Evolutionary conservation across 2,888 invertebrate genomes (phyloP).

Genomic region (Dromius quadrimaculatus): DNA sequence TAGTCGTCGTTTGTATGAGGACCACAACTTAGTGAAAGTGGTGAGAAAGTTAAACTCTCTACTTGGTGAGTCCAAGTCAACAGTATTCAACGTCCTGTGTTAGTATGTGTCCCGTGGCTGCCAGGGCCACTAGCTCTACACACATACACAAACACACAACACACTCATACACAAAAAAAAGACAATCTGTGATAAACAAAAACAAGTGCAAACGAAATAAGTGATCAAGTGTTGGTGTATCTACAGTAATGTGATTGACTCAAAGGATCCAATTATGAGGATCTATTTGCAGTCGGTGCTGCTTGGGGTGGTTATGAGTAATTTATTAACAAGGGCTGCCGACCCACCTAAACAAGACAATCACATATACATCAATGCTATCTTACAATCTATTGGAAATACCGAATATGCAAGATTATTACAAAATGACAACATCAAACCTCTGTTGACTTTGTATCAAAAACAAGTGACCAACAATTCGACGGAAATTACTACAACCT

Average conservation of each 20-base stretch:
- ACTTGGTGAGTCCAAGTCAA: slow-evolving; percentile 63
- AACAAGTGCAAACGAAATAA: neutral
- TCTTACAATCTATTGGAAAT: slow-evolving; percentile 60
- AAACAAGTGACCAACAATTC: slow-evolving; percentile 57
- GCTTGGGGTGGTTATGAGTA: slow-evolving; percentile 64
- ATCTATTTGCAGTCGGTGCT: slow-evolving; percentile 65
- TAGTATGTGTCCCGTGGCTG: slow-evolving; percentile 48
- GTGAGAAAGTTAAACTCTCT: slow-evolving; percentile 66
- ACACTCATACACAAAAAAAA: slow-evolving; percentile 6
- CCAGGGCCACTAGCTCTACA: slow-evolving; percentile 14
- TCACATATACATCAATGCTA: slow-evolving; percentile 59
- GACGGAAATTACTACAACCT: slow-evolving; percentile 54
- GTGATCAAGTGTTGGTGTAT: slow-evolving; percentile 14
- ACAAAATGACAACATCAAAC: slow-evolving; percentile 63
- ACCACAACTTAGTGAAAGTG: slow-evolving; percentile 63
- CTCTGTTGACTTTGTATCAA: slow-evolving; percentile 57
- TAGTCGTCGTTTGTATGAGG: slow-evolving; percentile 48
- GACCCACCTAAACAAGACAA: slow-evolving; percentile 61
- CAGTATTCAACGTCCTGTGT: slow-evolving; percentile 61
- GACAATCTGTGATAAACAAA: slow-evolving; percentile 34
- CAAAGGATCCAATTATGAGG: slow-evolving; percentile 62
- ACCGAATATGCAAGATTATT: slow-evolving; percentile 62
- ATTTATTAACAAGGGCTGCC: slow-evolving; percentile 65
- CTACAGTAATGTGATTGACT: slow-evolving; percentile 31
- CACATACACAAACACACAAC: slow-evolving; percentile 3